Evolutionary conservation across 2,797 vertebrate genomes (phyloP), one percentile per base, ranked within the genome.

Genomic region (Falco biarmicus): DNA sequence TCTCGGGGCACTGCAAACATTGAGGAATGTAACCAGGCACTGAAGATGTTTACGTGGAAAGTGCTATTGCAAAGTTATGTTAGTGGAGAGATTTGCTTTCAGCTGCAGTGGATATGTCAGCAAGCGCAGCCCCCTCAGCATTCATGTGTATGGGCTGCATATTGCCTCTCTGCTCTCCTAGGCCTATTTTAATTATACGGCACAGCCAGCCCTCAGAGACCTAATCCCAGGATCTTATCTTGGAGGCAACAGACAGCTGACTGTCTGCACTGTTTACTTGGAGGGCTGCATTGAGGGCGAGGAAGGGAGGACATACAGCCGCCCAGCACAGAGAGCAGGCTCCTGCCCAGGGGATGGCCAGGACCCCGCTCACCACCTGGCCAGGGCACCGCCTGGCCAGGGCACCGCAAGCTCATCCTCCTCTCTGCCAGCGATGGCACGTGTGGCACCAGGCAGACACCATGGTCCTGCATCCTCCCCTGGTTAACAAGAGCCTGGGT

Each of bases 201-300:
- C 69, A 61, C 0, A 6, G 56, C 54, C 77, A 86, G 73, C 31
- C 53, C 28, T 47, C 68, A 28, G 68, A 92, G 86, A 54, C 9
- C 61, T 90, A 85, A 89, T 93, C 93, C 94, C 68, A 29, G 47
- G 81, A 54, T 80, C 92, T 87, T 94, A 94, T 83, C 94, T 43
- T 93, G 92, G 96, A 96, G 84, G 84, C 85, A 82, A 34, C 1
- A 61, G 91, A 31, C 90, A 93, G 96, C 91, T 91, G 94, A 39
- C 65, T 41, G 87, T 68, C 87, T 59, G 86, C 28, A 3, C 74
- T 29, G 70, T 41, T 78, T 13, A 17, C 29, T 9, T 1, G 0
- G 29, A 81, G 56, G 68, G 59, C 71, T 56, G 86, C 5, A 1
- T 4, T 0, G 81, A 57, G 94, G 54, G 47, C 2, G 1, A 50